Evolutionary conservation across 2,113 vertebrate genomes (phyloP).

Genomic region (Misgurnus anguillicaudatus): DNA sequence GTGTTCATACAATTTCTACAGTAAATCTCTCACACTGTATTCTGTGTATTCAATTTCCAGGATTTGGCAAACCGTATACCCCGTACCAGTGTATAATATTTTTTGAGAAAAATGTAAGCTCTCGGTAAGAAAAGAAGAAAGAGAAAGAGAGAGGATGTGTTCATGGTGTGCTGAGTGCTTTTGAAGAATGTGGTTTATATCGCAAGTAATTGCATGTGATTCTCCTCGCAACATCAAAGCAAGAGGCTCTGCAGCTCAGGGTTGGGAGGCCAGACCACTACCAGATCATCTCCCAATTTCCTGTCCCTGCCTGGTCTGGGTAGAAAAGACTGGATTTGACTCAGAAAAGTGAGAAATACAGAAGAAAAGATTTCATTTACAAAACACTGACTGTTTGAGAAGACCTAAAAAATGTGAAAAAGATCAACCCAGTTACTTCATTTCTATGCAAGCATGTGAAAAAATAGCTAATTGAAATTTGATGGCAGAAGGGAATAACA

Average conservation of each 20-base stretch:
- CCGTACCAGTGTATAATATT: slow-evolving; percentile 23
- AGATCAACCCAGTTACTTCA: too few species aligned
- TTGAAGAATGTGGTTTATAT: slow-evolving; percentile 66
- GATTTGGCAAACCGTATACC: slow-evolving; percentile 17
- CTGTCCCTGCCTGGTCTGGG: slow-evolving; percentile 69
- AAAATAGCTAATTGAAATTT: too few species aligned
- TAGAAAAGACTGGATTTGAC: slow-evolving; percentile 26
- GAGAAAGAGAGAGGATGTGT: slow-evolving; percentile 56
- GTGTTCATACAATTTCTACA: slow-evolving; percentile 2
- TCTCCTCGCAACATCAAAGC: slow-evolving; percentile 72
- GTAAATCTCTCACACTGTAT: slow-evolving; percentile 8
- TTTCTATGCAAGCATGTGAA: too few species aligned
- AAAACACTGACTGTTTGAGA: not conserved
- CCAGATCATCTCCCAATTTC: slow-evolving; percentile 70
- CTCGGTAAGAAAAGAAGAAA: slow-evolving; percentile 10
- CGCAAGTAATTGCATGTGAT: slow-evolving; percentile 71
- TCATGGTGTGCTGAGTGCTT: slow-evolving; percentile 62
- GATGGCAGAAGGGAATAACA: too few species aligned
- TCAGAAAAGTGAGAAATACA: slow-evolving; percentile 23
- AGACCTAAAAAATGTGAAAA: too few species aligned
- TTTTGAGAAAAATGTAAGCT: slow-evolving; percentile 15
- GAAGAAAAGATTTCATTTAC: not conserved
- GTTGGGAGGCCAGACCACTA: slow-evolving; percentile 70
- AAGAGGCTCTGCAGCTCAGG: slow-evolving; percentile 60
- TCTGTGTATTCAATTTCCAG: slow-evolving; percentile 1